Base-by-base conservation (phyloP, 1,140 invertebrate genomes). In the Drosophila gunungcola region DNA sequence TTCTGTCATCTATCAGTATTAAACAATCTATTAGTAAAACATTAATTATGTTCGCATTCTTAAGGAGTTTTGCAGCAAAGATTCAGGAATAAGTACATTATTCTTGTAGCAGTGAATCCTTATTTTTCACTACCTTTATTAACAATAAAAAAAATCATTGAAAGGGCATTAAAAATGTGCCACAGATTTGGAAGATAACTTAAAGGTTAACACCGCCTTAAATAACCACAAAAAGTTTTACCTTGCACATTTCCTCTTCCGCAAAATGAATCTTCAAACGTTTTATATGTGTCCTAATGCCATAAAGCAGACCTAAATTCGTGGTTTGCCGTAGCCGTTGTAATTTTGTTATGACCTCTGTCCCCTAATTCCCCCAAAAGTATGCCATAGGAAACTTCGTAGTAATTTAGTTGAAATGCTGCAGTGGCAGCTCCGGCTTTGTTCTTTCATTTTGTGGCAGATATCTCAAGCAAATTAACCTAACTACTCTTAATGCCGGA, bases 381-480 rank as follows among this genome's bases (percentile, higher is more conserved):
- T 55, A 39, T 69, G 63, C 51, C 51, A 48, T 27, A 56, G 49
- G 38, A 69, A 70, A 69, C 41, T 54, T 69, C 51, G 32, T 36
- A 46, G 58, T 68, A 68, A 68, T 70, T 70, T 69, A 69, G 51
- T 32, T 69, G 64, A 68, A 64, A 64, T 57, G 52, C 45, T 63
- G 41, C 51, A 63, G 61, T 45, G 63, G 63, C 63, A 63, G 52
- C 41, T 57, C 16, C 38, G 67, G 63, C 67, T 69, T 69, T 69
- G 67, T 69, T 69, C 67, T 69, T 69, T 69, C 63, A 69, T 69
- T 67, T 69, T 68, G 67, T 70, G 67, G 63, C 61, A 75, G 73
- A 75, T 75, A 75, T 75, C 72, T 75, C 41, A 39, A 65, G 72
- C 60, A 75, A 75, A 75, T 75, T 75, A 75, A 75, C 73, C 67